These are phyloP conservation scores for Thomomys bottae DNA, from an alignment of 2,113 vertebrate species.

Conservation along the genomic window DNA sequence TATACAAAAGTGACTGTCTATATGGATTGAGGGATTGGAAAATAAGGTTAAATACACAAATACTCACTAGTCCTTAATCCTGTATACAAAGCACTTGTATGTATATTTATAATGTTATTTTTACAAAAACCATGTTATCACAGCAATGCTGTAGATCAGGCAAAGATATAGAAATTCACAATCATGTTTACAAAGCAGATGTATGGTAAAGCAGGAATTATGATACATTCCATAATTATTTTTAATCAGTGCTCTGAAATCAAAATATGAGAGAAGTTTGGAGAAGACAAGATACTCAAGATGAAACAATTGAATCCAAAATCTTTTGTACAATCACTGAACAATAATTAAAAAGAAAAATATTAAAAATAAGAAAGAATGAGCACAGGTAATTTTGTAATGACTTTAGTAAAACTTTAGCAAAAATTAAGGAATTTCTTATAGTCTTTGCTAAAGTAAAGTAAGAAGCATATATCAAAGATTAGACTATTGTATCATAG, in stretches of 20 bases:
- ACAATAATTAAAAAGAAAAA: no score
- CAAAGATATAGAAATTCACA: background rate
- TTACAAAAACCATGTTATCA: background rate
- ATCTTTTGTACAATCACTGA: no score
- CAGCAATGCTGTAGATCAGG: background rate
- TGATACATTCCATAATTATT: background rate
- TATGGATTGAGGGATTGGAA: background rate
- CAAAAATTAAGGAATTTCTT: background rate
- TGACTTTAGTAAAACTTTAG: background rate
- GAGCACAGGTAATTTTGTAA: background rate
- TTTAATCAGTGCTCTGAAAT: background rate
- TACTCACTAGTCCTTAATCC: background rate
- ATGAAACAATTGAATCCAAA: no score
- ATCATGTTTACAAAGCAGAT: background rate
- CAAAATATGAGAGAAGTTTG: background rate
- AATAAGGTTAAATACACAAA: background rate
- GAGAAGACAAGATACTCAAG: background rate
- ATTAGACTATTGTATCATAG: background rate
- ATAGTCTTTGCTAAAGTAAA: background rate
- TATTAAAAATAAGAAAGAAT: background rate
- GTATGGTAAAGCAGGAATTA: background rate
- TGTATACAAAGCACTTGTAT: background rate
- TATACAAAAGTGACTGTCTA: background rate
- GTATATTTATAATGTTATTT: background rate
- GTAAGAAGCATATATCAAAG: background rate